A percentile compares a stretch with the other conserved stretches of the same genome.
Evolutionary conservation across 2,888 invertebrate species (phyloP).

Genomic region (Sisyra terminalis): DNA sequence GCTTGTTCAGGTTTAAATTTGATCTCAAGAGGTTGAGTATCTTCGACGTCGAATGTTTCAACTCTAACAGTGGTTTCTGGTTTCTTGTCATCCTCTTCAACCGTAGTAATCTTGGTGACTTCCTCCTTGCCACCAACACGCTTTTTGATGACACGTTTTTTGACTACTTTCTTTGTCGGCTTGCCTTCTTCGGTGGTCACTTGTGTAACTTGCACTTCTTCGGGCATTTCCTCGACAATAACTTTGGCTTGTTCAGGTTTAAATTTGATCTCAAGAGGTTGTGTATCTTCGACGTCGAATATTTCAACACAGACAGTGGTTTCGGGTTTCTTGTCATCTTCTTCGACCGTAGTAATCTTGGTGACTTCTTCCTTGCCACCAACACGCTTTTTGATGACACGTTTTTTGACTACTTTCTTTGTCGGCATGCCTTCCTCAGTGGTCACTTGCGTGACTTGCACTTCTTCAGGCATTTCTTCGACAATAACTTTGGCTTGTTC

Average conservation of each 20-base stretch:
- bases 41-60: conserved; percentile 10
- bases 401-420: conserved; percentile 17
- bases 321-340: conserved; percentile 22
- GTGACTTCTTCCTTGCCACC: conserved; percentile 16
- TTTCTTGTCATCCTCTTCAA: conserved; percentile 24
- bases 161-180: conserved; percentile 17
- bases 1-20: conserved; percentile 12
- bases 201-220: conserved; percentile 19
- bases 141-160: conserved; percentile 15
- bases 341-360: conserved; percentile 25
- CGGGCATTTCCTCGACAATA: conserved; percentile 16
- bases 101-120: conserved; percentile 24
- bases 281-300: conserved; percentile 10
- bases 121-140: conserved; percentile 13
- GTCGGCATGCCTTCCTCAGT: conserved; percentile 17
- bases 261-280: conserved; percentile 11
- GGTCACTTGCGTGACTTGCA: conserved; percentile 18
- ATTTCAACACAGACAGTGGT: conserved; percentile 11
- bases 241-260: conserved; percentile 12
- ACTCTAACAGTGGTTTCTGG: conserved; percentile 17
- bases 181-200: conserved; percentile 20
- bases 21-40: conserved; percentile 10
- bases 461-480: conserved; percentile 18
- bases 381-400: conserved; percentile 14
- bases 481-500: conserved; percentile 14